Evolutionary conservation across 2,888 invertebrate species (phyloP).

Genomic region (Cyrtodaria siliqua): DNA sequence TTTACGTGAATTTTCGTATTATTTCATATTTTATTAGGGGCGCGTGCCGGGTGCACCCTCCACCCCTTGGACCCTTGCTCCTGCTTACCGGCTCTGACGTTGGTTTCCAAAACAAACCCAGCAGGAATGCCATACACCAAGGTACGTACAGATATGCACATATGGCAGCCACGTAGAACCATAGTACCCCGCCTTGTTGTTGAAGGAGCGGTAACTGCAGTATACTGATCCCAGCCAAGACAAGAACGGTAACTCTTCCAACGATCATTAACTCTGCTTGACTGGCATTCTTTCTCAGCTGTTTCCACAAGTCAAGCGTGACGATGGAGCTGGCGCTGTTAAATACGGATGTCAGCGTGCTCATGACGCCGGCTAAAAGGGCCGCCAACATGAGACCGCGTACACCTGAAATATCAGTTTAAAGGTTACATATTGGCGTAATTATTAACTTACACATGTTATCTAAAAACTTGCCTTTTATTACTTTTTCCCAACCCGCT

Average conservation of each 20-base stretch:
- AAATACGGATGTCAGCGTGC: constrained; percentile 88
- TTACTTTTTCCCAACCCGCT: too few relatives aligned
- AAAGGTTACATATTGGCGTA: too few relatives aligned
- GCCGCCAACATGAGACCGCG: constrained; percentile 87
- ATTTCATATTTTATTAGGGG: too few relatives aligned
- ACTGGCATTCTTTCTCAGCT: constrained; percentile 77
- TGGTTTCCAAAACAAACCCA: constrained; percentile 87
- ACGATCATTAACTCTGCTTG: constrained; percentile 85
- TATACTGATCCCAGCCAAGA: constrained; percentile 82
- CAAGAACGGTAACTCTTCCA: constrained; percentile 84
- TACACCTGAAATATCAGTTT: constrained; percentile 79
- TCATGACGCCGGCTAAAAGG: constrained; percentile 88
- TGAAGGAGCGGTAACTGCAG: constrained; percentile 87
- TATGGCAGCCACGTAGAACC: constrained; percentile 88
- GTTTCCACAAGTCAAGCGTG: constrained; percentile 87
- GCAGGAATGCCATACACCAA: constrained; percentile 87
- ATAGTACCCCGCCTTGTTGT: constrained; percentile 87
- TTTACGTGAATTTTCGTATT: too few relatives aligned
- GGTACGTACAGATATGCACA: constrained; percentile 87
- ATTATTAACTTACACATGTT: too few relatives aligned
- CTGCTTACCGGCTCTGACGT: constrained; percentile 87
- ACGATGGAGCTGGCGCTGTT: constrained; percentile 88
- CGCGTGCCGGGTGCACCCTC: too few relatives aligned
- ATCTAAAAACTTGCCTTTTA: too few relatives aligned
- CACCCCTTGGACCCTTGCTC: too few relatives aligned